These are phyloP conservation scores for Cephus cinctus DNA, from an alignment of 1,140 invertebrate species.

Conservation along the genomic window DNA sequence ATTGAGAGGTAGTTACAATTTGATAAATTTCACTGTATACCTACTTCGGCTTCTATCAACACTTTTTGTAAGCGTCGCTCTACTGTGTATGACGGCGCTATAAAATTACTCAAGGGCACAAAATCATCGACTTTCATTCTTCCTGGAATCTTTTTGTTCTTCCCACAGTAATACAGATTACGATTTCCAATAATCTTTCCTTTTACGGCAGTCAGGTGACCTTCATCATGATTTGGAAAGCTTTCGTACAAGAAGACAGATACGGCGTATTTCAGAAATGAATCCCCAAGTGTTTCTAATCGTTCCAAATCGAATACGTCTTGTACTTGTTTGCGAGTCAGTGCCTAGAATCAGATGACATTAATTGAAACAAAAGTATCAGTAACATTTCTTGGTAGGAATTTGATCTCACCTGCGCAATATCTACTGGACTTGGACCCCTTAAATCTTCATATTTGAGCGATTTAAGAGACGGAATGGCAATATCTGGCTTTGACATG, in stretches of 20 bases:
- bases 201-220: constrained; percentile 74
- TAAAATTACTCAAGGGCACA: constrained; percentile 65
- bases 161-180: constrained; percentile 71
- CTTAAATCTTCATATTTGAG: constrained; percentile 6
- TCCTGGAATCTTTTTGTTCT: constrained; percentile 56
- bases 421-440: constrained; percentile 28
- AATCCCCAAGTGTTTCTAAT: constrained; percentile 84
- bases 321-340: constrained; percentile 69
- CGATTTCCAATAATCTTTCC: constrained; percentile 78
- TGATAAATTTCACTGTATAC: not conserved
- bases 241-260: constrained; percentile 72
- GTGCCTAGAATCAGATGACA: constrained; percentile 56
- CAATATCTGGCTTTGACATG: constrained; percentile 8
- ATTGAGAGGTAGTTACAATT: too few species aligned
- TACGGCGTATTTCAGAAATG: constrained; percentile 80
- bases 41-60: constrained; percentile 31
- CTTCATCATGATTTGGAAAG: constrained; percentile 72
- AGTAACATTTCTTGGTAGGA: not conserved
- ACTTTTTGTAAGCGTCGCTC: constrained; percentile 27
- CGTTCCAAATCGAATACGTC: constrained; percentile 84
- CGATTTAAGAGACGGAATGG: constrained; percentile 20
- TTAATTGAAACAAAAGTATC: not conserved
- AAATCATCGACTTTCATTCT: constrained; percentile 67
- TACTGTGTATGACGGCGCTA: constrained; percentile 62
- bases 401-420: constrained; percentile 28